Evolutionary conservation across 1,140 invertebrate genomes (phyloP), one percentile per base, ranked within the genome.

Genomic region (Drosophila yakuba): DNA sequence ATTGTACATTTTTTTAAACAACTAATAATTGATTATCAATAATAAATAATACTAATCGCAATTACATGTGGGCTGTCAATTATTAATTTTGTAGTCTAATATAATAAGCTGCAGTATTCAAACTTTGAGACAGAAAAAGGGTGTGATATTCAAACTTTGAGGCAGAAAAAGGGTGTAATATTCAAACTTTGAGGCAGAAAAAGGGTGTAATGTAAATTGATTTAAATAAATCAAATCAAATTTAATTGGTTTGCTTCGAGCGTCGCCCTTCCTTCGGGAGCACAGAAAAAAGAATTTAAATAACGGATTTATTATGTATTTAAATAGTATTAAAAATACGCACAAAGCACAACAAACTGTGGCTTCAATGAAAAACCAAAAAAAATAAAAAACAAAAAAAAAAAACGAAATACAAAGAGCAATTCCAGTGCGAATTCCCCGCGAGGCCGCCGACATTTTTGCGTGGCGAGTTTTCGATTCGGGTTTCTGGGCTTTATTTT

Each of bases 251-350:
- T 20, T 17, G 32, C 45, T 50, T 2, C 15, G 11, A 20, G n/a
- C 15, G 14, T 38, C 11, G 12, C 4, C 5, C 17, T 38, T 12
- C n/a, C 2, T 23, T 23, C 6, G n/a, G 15, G 17, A 1, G 2
- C 15, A 15, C 32, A 36, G 6, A 23, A 39, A 39, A 39, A 67
- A 28, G 8, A 48, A 41, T 39, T 61, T 62, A 58, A 41, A 67
- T 20, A 73, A 17, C 50, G 47, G 48, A 74, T 63, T 74, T 63
- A 56, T 81, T 78, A 60, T 68, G 41, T 72, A 82, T 81, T 81
- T 78, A 78, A 81, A 82, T 77, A 76, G 60, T 54, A 78, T 78
- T 74, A 74, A 60, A 62, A 74, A 60, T 56, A 55, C 54, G 35
- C 25, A 48, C 23, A 48, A 48, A 8, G 14, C 45, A 48, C 23